Percentiles rank a stretch among this genome's conserved stretches.
Conservation (phyloP, 1,140 invertebrate genomes). For the Apocrypta bakeri region DNA sequence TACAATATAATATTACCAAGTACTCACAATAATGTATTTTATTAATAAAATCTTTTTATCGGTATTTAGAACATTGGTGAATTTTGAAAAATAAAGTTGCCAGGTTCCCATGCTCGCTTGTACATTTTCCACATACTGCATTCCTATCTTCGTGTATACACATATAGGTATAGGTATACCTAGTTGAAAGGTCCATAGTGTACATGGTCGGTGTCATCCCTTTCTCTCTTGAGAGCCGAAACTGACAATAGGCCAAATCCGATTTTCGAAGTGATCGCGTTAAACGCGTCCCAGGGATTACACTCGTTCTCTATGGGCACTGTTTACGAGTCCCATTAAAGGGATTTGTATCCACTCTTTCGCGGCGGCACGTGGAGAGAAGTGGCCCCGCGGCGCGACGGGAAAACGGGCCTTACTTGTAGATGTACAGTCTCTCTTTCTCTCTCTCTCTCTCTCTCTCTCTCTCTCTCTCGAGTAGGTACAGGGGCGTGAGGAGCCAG, state of each 20-base stretch:
- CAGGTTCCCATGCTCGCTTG: too few relatives aligned
- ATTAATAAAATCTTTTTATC: too few relatives aligned
- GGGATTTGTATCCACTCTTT: constrained; percentile 38
- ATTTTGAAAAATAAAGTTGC: too few relatives aligned
- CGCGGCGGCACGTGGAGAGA: background rate
- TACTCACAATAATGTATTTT: too few relatives aligned
- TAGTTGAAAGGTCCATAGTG: background rate
- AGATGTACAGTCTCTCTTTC: background rate
- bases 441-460: background rate
- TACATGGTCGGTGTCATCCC: background rate
- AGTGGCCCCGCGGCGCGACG: constrained; percentile 26
- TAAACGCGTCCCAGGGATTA: constrained; percentile 55
- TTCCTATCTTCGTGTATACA: background rate
- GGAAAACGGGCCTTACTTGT: background rate
- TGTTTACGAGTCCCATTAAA: constrained; percentile 53
- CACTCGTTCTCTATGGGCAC: constrained; percentile 32
- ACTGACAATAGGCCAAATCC: constrained; percentile 52
- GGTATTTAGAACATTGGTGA: too few relatives aligned
- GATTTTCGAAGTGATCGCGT: constrained; percentile 60
- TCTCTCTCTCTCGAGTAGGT: background rate
- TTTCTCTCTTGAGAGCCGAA: background rate
- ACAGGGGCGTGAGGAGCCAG: background rate
- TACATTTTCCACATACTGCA: too few relatives aligned
- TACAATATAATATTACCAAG: too few relatives aligned
- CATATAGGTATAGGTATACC: too few relatives aligned